These are phyloP conservation scores for Taphrorychus bicolor DNA, from an alignment of 2,888 invertebrate species.

Conservation along the genomic window DNA sequence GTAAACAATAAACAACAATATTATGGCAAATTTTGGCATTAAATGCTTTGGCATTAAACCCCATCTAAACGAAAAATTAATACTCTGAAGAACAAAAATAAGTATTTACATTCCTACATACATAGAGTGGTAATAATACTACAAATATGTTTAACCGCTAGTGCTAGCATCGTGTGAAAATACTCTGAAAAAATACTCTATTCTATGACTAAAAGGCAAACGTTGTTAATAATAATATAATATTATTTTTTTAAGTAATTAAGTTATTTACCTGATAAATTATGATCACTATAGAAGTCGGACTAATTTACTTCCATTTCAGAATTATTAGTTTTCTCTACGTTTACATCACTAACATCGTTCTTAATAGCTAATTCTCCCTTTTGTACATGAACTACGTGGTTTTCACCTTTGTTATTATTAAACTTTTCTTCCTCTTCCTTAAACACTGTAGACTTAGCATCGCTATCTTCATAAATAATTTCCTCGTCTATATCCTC, in stretches of 20 bases:
- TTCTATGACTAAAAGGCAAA: constrained; percentile 56
- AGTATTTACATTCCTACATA: constrained; percentile 47
- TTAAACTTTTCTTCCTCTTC: constrained; percentile 50
- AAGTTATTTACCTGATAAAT: constrained; percentile 46
- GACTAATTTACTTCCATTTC: constrained; percentile 54
- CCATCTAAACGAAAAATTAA: constrained; percentile 49
- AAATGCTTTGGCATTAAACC: constrained; percentile 62
- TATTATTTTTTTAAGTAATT: constrained; percentile 45
- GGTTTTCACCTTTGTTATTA: constrained; percentile 58
- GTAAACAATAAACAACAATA: constrained; percentile 57
- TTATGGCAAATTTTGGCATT: constrained; percentile 62
- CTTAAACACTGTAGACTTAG: constrained; percentile 2
- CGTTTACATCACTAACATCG: constrained; percentile 48
- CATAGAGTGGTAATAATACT: constrained; percentile 50
- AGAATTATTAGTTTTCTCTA: constrained; percentile 38
- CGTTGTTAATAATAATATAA: constrained; percentile 46
- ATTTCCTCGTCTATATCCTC: constrained; percentile 44
- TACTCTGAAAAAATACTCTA: constrained; percentile 61
- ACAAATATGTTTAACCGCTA: constrained; percentile 44
- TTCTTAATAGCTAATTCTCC: constrained; percentile 55
- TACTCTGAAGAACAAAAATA: constrained; percentile 50
- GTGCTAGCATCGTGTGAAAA: constrained; percentile 55
- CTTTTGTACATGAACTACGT: constrained; percentile 57
- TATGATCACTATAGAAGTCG: constrained; percentile 56
- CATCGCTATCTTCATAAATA: constrained; percentile 45